Evolutionary conservation across 2,113 vertebrate species (phyloP), one percentile per base, ranked within the genome.

Genomic region (Ceyx cyanopectus): DNA sequence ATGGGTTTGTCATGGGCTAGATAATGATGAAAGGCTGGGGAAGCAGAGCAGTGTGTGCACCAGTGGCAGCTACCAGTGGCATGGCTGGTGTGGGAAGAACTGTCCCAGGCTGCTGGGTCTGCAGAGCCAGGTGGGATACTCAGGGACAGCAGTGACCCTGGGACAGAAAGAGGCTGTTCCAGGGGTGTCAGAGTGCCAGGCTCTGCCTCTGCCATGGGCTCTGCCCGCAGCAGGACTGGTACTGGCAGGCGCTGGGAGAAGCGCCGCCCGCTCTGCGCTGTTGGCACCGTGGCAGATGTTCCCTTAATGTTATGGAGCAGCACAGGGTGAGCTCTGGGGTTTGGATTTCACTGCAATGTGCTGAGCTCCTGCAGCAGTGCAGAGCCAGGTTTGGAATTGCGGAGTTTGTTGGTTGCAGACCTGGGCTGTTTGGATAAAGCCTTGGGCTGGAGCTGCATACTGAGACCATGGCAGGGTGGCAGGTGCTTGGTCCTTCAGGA

Each of bases 261-360:
- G 63, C 3, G 1, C 37, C 0, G 57, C 13, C 4, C 15, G 0
- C 26, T 8, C 53, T 0, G 0, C 20, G 1, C 17, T 6, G 29
- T 37, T 37, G 8, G 43, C 2, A 1, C 45, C 9, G 10, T 5
- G 5, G 62, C 73, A 56, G 77, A 22, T 15, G 65, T 53, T 43
- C 30, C 5, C 29, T 7, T 27, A 12, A 24, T 8, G 84, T 37
- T 4, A 14, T 2, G 17, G 65, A 65, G 10, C 60, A 27, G 73
- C 68, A 53, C 48, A 0, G 32, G 40, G 43, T 0, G 1, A 15
- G 10, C 0, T 2, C 40, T 7, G 1, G 43, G 23, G 7, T 9
- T 34, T 61, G 9, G 56, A 10, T 41, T 24, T 53, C 41, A 29
- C 57, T 20, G 61, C 0, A 4, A 12, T 1, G 4, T 6, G 21